A percentile compares a stretch with the other conserved stretches of the same genome.
phyloP scores from a whole-genome alignment of 2,113 vertebrate species.

The Ellobius talpinus region DNA sequence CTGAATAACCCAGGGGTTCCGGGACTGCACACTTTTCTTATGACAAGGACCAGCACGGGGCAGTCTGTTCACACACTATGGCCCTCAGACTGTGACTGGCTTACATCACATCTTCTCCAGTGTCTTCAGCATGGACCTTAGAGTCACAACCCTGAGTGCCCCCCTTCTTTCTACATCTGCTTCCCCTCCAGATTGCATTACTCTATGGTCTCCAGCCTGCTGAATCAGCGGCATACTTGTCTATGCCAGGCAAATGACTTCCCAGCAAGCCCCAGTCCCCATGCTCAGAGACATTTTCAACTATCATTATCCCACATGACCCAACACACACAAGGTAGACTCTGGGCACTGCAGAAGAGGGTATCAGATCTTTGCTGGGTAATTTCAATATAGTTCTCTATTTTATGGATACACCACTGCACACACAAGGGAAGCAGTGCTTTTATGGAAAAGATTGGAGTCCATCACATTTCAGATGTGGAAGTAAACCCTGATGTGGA shows the following conservation, averaged over 20 bases:
- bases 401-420: conserved; percentile 74
- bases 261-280: background rate
- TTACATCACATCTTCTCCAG: background rate
- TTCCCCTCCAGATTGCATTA: background rate
- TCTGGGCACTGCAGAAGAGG: background rate
- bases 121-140: background rate
- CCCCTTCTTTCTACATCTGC: background rate
- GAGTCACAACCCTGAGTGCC: background rate
- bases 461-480: conserved; percentile 77
- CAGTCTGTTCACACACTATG: background rate
- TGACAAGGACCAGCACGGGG: background rate
- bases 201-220: background rate
- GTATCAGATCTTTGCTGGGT: conserved; percentile 8
- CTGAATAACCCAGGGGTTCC: background rate
- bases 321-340: background rate
- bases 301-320: background rate
- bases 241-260: background rate
- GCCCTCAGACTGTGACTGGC: background rate
- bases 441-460: conserved; percentile 46
- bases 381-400: conserved; percentile 66
- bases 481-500: conserved; percentile 77
- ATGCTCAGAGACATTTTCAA: background rate
- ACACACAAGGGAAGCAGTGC: conserved; percentile 53
- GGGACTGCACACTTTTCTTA: background rate
- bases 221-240: background rate